Conservation (phyloP, 1,140 invertebrate species). For the Anoplolepis gracilipes region DNA sequence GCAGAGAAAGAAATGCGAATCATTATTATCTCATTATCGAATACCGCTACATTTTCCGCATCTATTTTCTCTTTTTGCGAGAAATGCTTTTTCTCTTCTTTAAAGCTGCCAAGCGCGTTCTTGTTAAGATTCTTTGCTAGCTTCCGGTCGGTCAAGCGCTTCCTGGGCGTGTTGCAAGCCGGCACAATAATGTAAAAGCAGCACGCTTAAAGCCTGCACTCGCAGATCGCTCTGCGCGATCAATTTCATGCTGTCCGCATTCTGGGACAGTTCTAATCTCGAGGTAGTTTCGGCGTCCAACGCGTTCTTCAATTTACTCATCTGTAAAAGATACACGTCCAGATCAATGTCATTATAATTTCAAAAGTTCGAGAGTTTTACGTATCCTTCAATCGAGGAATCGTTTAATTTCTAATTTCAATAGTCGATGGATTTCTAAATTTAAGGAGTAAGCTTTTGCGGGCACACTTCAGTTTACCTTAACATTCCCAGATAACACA, state of each 20-base stretch:
- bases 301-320: constrained; percentile 91
- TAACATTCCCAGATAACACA: too few species aligned
- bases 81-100: neutral
- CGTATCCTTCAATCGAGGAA: neutral
- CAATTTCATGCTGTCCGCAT: constrained; percentile 86
- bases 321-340: constrained; percentile 84
- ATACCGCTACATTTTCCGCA: constrained; percentile 28
- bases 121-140: constrained; percentile 67
- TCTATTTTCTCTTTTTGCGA: neutral
- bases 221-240: constrained; percentile 90
- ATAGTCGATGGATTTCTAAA: neutral
- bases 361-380: neutral
- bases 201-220: constrained; percentile 92
- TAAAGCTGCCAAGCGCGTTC: neutral
- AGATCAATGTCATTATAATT: neutral
- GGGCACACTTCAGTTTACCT: neutral
- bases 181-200: constrained; percentile 95
- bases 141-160: constrained; percentile 79
- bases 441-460: neutral
- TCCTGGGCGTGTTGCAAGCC: constrained; percentile 90
- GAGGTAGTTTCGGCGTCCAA: constrained; percentile 88
- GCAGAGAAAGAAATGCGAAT: constrained; percentile 33
- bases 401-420: neutral
- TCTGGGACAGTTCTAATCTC: constrained; percentile 81
- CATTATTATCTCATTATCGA: constrained; percentile 29